Evolutionary conservation across 2,888 invertebrate genomes (phyloP).

Genomic region (Dolichomitus sp.): DNA sequence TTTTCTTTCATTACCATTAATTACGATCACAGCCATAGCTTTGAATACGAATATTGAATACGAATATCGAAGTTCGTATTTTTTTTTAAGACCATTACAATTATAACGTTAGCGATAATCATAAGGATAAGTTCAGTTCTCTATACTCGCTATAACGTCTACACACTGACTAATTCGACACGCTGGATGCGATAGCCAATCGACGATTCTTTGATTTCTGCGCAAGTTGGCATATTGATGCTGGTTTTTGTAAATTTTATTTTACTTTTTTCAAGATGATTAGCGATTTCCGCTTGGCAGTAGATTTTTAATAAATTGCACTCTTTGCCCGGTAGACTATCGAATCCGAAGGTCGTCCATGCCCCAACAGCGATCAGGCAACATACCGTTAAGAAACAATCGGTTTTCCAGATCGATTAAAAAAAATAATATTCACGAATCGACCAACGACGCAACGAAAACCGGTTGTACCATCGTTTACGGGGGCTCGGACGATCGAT

Average conservation of each 20-base stretch:
- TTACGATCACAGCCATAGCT: conserved; percentile 85
- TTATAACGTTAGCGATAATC: conserved; percentile 80
- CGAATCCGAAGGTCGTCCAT: conserved; percentile 64
- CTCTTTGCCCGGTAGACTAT: conserved; percentile 64
- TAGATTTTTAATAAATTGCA: conserved; percentile 55
- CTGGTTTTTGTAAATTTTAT: neutral
- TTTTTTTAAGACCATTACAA: conserved; percentile 79
- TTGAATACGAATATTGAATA: conserved; percentile 84
- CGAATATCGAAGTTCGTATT: conserved; percentile 83
- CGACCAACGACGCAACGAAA: conserved; percentile 15
- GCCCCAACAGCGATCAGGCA: conserved; percentile 33
- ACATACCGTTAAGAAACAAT: conserved; percentile 27
- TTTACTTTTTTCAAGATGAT: conserved; percentile 28
- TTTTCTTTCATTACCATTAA: conserved; percentile 75
- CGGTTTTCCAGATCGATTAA: conserved; percentile 68
- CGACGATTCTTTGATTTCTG: conserved; percentile 31
- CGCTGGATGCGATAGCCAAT: conserved; percentile 63
- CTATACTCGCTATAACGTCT: conserved; percentile 70
- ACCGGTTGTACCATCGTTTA: conserved; percentile 41
- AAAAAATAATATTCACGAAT: conserved; percentile 78
- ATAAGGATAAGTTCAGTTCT: conserved; percentile 78
- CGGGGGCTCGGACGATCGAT: conserved; percentile 50
- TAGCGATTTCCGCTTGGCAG: conserved; percentile 42
- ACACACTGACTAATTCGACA: conserved; percentile 62
- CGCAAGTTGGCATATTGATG: conserved; percentile 1